A percentile compares a stretch with the other conserved stretches of the same genome.
These are phyloP conservation scores for Mormoops blainvillei DNA, from an alignment of 2,113 vertebrate genomes.

Conservation along the genomic window DNA sequence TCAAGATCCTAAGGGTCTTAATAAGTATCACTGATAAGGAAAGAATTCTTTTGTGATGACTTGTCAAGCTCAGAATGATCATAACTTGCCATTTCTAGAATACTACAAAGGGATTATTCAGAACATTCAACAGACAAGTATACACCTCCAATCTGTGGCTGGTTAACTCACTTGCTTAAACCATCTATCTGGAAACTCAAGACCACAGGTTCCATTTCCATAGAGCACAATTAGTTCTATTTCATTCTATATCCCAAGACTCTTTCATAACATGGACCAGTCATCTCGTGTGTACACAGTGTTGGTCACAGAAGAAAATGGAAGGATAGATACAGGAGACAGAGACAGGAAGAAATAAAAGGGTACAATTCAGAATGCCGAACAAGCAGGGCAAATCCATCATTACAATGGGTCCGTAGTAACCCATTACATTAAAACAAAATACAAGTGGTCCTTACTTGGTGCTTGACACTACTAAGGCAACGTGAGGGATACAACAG, in stretches of 20 bases:
- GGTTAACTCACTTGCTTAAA: background rate
- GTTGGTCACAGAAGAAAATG: background rate
- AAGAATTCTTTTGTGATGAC: background rate
- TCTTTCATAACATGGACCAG: background rate
- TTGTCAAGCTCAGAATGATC: background rate
- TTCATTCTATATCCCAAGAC: background rate
- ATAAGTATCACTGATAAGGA: background rate
- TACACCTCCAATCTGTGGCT: background rate
- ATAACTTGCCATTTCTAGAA: background rate
- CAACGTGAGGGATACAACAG: background rate
- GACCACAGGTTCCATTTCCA: background rate
- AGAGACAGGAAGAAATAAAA: background rate
- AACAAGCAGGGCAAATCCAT: background rate
- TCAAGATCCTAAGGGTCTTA: background rate
- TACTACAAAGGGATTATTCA: slow-evolving; percentile 4
- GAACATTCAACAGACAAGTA: background rate
- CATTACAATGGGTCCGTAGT: background rate
- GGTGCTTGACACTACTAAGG: background rate
- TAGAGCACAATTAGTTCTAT: background rate
- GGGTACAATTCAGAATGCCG: background rate
- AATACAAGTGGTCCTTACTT: background rate
- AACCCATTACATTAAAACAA: background rate
- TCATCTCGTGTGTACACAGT: background rate
- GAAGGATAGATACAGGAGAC: background rate
- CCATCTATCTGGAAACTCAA: background rate